Conservation (phyloP, 2,888 invertebrate genomes). For the Aporophyla lueneburgensis region DNA sequence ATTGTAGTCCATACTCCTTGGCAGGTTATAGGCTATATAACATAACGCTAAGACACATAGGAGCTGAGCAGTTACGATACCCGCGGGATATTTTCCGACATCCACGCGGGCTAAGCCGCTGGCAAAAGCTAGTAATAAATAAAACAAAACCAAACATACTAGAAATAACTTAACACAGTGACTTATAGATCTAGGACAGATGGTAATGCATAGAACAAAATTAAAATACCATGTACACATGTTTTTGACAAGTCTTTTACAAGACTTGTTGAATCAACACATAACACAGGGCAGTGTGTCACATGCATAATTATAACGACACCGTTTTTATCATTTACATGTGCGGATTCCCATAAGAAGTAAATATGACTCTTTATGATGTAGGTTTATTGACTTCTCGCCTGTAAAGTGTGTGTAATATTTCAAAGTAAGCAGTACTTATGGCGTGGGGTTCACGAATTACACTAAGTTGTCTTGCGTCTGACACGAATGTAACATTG, state of each 20-base stretch:
- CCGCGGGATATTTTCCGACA: too few relatives aligned
- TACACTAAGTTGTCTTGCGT: slow-evolving; percentile 33
- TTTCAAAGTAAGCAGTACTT: slow-evolving; percentile 35
- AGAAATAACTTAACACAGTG: too few relatives aligned
- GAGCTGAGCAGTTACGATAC: too few relatives aligned
- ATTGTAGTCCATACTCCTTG: too few relatives aligned
- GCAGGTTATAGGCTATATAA: too few relatives aligned
- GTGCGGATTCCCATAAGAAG: neutral
- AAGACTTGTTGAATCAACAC: neutral
- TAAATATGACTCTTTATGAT: slow-evolving; percentile 24
- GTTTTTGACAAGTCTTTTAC: neutral
- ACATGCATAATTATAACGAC: neutral
- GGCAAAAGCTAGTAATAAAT: too few relatives aligned
- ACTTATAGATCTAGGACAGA: too few relatives aligned
- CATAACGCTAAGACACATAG: too few relatives aligned
- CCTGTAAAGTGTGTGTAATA: slow-evolving; percentile 9
- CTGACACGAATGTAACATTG: neutral
- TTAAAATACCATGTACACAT: too few relatives aligned
- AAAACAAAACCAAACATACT: too few relatives aligned
- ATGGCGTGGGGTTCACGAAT: neutral
- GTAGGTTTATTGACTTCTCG: slow-evolving; percentile 15
- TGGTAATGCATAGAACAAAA: too few relatives aligned
- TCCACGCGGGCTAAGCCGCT: too few relatives aligned
- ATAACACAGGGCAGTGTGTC: neutral
- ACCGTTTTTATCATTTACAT: neutral